phyloP scores from a whole-genome alignment of 1,140 invertebrate species.

The Hycleus cichorii region DNA sequence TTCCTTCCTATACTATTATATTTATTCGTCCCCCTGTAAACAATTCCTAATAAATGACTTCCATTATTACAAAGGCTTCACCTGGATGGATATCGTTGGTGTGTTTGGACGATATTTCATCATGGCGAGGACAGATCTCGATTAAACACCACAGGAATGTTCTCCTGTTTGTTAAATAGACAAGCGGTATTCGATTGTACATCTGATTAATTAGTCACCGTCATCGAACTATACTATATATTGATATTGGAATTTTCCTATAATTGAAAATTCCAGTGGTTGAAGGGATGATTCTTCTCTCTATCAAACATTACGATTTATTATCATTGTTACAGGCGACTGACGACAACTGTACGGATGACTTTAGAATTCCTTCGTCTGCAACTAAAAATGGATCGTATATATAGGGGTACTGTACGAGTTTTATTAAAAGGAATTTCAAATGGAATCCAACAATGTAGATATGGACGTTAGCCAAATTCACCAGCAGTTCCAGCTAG shows the following conservation, averaged over 20 bases:
- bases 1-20: not conserved
- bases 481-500: no score
- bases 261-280: slow-evolving; percentile 20
- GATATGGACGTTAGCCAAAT: no score
- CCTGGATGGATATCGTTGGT: slow-evolving; percentile 14
- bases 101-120: slow-evolving; percentile 18
- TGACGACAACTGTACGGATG: not conserved
- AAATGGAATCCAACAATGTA: no score
- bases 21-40: slow-evolving; percentile 5
- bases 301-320: not conserved
- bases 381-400: no score
- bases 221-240: slow-evolving; percentile 4
- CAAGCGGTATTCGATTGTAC: slow-evolving; percentile 23
- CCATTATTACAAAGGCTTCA: slow-evolving; percentile 12
- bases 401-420: no score
- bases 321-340: not conserved
- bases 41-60: slow-evolving; percentile 19
- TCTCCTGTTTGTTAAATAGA: slow-evolving; percentile 23
- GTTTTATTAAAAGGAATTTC: no score
- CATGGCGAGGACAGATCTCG: slow-evolving; percentile 20
- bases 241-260: slow-evolving; percentile 13
- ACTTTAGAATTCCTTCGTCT: no score
- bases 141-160: slow-evolving; percentile 22
- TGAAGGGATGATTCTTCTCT: slow-evolving; percentile 8
- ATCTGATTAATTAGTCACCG: slow-evolving; percentile 25